Base-by-base conservation (phyloP, 2,888 invertebrate genomes). In the Sericinus montela region DNA sequence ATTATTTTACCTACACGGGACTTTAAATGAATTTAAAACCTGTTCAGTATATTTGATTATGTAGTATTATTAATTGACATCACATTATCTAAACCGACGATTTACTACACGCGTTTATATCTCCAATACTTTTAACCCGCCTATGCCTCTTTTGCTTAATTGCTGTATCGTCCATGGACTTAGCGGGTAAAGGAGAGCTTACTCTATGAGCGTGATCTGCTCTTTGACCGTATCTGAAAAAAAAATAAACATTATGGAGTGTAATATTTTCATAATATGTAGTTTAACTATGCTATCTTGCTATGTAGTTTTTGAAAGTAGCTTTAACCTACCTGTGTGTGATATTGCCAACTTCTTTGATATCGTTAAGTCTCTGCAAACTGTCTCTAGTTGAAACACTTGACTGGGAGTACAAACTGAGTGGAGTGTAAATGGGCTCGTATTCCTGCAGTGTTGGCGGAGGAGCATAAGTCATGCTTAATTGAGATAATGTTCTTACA, bases 91-190 rank as follows among this genome's bases (percentile, higher is more conserved):
- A 87, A 46, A 87, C 85, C 1, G 87, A 82, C 1, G 85, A 69
- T 60, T 87, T 87, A 53, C 80, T 81, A 50, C 81, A 82, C 11
- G 91, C 91, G 68, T 94, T 94, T 63, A 94, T 94, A 73, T 94
- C 94, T 2, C 94, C 93, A 59, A 94, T 94, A 65, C 93, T 93
- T 64, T 93, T 93, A 29, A 93, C 93, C 10, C 94, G 86, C 13
- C 93, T 82, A 60, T 93, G 93, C 40, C 91, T 80, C 58, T 90
- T 91, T 59, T 90, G 89, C 55, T 84, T 86, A 23, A 86, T 60
- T 4, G 74, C 64, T 10, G 80, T 75, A 43, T 90, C 89, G 42
- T 87, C 89, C 15, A 79, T 67, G 0, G 89, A 80, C 60, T 89
- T 85, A 0, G 81, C 81, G 15, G 89, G 89, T 3, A 89, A 67